A percentile compares a stretch with the other conserved stretches of the same genome.
These are phyloP conservation scores for Machimus rusticus DNA, from an alignment of 2,888 invertebrate genomes.

Conservation along the genomic window DNA sequence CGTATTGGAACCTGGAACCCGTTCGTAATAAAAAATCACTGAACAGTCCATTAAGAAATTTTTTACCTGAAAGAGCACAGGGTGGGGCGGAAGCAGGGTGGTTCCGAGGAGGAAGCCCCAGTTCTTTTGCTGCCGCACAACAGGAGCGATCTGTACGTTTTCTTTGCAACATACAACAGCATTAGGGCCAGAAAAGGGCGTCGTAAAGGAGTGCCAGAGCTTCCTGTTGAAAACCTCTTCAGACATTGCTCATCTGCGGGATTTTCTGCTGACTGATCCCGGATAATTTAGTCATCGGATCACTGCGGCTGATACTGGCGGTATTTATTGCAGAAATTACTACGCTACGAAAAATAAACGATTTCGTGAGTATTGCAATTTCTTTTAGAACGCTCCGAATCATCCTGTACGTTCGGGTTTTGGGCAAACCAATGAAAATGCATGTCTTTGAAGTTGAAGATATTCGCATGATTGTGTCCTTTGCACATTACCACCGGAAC, in stretches of 20 bases:
- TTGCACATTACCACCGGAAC: background rate
- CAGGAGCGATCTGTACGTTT: background rate
- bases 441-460: background rate
- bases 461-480: background rate
- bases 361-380: background rate
- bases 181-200: background rate
- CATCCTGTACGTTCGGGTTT: background rate
- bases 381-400: background rate
- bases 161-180: background rate
- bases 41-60: slow-evolving; percentile 56
- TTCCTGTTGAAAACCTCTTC: slow-evolving; percentile 2
- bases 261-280: slow-evolving; percentile 7
- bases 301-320: background rate
- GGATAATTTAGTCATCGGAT: slow-evolving; percentile 3
- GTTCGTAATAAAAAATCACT: slow-evolving; percentile 52
- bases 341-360: background rate
- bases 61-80: slow-evolving; percentile 54
- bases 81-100: background rate
- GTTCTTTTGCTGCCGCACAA: background rate
- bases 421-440: background rate
- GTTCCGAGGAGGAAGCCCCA: background rate
- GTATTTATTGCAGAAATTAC: background rate
- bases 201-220: background rate
- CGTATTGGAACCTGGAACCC: slow-evolving; percentile 12
- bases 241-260: slow-evolving; percentile 7